Evolutionary conservation across 2,797 vertebrate species (phyloP), one percentile per base, ranked within the genome.

Genomic region (Carapus acus): DNA sequence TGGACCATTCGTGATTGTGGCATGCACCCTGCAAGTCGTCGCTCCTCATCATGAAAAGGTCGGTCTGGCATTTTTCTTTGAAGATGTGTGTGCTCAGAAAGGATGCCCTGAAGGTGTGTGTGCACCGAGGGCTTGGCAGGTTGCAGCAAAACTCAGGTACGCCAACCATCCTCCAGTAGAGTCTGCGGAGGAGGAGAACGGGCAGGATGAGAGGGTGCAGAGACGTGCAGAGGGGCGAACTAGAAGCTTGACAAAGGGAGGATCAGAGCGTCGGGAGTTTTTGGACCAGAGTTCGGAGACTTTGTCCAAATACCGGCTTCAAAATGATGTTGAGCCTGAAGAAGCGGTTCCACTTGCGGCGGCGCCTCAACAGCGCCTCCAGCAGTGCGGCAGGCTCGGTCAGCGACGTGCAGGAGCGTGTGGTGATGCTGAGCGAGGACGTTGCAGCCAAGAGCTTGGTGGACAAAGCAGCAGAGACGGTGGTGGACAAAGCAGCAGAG

Each of bases 351-450:
- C 55, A 8, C 33, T 62, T 37, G 0, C 60, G 65, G 56, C 64
- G 17, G 23, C 56, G 31, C 0, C 63, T 65, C 38, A 49, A 74
- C 61, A 84, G 80, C 6, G 47, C 73, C 1, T 82, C 29, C 31
- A 79, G 78, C 69, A 79, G 81, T 46, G 47, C 29, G 0, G 65
- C 49, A 0, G 69, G 82, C 47, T 84, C 81, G 0, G 45, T 49
- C 69, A 82, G 78, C 1, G 87, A 89, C 67, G 65, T 73, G 43
- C 70, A 83, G 43, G 79, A 87, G 24, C 65, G 80, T 9, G 85
- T 91, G 43, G 67, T 89, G 68, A 87, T 91, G 89, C 22, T 82
- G 2, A 86, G 86, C 1, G 84, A 89, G 33, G 85, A 87, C 4
- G 1, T 88, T 3, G 78, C 80, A 1, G 48, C 19, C 0, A 76